Evolutionary conservation across 2,888 invertebrate species (phyloP).

Genomic region (Chrysolina americana): DNA sequence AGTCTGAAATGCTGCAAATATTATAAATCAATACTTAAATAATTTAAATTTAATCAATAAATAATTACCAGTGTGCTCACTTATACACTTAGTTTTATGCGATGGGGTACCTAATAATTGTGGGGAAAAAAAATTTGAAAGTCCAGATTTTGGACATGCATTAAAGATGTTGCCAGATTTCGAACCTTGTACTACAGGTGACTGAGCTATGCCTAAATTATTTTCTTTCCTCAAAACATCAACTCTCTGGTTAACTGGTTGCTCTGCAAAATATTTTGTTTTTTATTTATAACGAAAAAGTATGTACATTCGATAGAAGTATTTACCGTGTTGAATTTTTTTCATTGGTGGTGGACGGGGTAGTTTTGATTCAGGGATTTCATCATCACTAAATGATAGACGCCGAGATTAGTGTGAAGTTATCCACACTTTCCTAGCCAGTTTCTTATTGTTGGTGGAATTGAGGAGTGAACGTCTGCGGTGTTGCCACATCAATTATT

Average conservation of each 20-base stretch:
- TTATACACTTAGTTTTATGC: slow-evolving; percentile 14
- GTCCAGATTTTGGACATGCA: neutral
- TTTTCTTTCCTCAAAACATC: slow-evolving; percentile 25
- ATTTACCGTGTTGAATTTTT: no score
- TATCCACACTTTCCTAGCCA: no score
- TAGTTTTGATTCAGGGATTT: slow-evolving; percentile 16
- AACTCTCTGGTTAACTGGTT: slow-evolving; percentile 15
- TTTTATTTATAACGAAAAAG: no score
- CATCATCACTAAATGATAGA: slow-evolving; percentile 22
- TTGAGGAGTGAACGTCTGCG: no score
- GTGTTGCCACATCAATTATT: no score
- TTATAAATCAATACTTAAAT: slow-evolving; percentile 3
- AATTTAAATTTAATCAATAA: slow-evolving; percentile 18
- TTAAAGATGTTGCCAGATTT: slow-evolving; percentile 20
- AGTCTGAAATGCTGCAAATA: slow-evolving; percentile 21
- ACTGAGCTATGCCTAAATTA: slow-evolving; percentile 14
- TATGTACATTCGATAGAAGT: no score
- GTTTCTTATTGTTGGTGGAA: no score
- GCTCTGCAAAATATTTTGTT: no score
- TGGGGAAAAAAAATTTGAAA: slow-evolving; percentile 17
- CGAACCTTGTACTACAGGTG: neutral
- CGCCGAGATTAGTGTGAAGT: no score
- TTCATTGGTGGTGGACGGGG: slow-evolving; percentile 7
- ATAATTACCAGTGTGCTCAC: slow-evolving; percentile 19
- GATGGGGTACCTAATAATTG: slow-evolving; percentile 13